phyloP scores from a whole-genome alignment of 2,888 invertebrate genomes.

The Acleris cristana region DNA sequence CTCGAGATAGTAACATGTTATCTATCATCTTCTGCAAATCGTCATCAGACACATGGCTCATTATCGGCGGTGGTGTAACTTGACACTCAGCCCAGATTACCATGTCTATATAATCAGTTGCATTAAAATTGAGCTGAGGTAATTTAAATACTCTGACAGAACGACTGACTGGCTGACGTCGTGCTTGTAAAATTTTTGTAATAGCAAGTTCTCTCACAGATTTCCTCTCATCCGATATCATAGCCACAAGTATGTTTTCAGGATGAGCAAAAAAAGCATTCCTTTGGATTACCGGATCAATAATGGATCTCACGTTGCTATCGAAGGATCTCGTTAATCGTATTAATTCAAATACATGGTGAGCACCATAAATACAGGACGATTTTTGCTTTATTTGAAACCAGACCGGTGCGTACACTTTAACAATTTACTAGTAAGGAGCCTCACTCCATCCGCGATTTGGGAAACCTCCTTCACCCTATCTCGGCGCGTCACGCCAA shows the following conservation, averaged over 20 bases:
- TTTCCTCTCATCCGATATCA: constrained; percentile 9
- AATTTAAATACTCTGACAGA: constrained; percentile 10
- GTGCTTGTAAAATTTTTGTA: neutral
- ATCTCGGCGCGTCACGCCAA: too few species aligned
- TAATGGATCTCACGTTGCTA: constrained; percentile 9
- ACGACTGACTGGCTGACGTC: neutral
- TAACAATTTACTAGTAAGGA: constrained; percentile 36
- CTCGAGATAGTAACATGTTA: constrained; percentile 4
- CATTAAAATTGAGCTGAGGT: constrained; percentile 11
- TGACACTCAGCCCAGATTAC: constrained; percentile 14
- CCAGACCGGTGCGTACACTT: constrained; percentile 43
- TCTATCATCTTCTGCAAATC: constrained; percentile 1
- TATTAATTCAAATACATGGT: constrained; percentile 11
- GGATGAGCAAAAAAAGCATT: constrained; percentile 15
- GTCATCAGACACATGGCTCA: constrained; percentile 6
- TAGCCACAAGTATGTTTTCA: constrained; percentile 2
- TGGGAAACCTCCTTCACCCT: too few species aligned
- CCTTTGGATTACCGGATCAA: constrained; percentile 11
- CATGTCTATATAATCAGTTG: constrained; percentile 3
- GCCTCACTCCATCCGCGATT: too few species aligned
- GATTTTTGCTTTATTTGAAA: constrained; percentile 35
- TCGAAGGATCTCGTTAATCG: neutral
- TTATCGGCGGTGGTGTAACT: constrained; percentile 7
- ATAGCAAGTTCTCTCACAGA: neutral
- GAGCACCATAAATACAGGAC: constrained; percentile 2